Evolutionary conservation across 2,888 invertebrate genomes (phyloP), one percentile per base, ranked within the genome.

Genomic region (Caenorhabditis drosophilae): DNA sequence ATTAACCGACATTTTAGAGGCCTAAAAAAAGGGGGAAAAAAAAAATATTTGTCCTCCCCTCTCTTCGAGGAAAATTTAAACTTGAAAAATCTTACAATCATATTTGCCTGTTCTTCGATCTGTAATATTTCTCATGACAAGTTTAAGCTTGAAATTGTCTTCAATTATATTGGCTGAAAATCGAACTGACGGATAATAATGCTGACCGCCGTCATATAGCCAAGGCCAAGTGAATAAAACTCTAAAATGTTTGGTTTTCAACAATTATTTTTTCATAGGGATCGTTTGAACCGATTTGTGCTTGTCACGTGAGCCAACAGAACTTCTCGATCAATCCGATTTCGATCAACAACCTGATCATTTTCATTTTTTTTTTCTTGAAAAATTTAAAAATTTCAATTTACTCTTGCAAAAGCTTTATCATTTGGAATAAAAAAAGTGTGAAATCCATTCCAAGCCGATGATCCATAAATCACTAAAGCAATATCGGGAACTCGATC

Each of bases 391-490:
- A n/a, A n/a, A n/a, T n/a, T n/a, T n/a, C n/a, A 34, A 27, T 12
- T 11, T 11, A 69, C 80, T 52, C 82, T 80, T 1, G 78, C 75
- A 59, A 84, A 84, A 4, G 84, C 84, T 6, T 74, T 62, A 62
- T 84, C 81, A 52, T 66, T 81, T 2, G 84, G 84, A 44, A 84
- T 68, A 62, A 84, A 84, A 67, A 83, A 84, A 0, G 84, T 84
- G 64, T 83, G 83, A 64, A 81, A 84, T 18, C 82, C 82, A 49
- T 79, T 77, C 79, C 78, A 79, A 1, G 75, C 79, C 11, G 79
- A 79, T 4, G 70, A 68, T 9, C 83, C 83, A 41, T 68, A 84
- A 42, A 83, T 79, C 9, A 84, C 80, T 1, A 81, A 63, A 0
- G 81, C 80, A 42, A 83, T 79, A 57, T 83, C 83, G 0, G 83